A percentile compares a stretch with the other conserved stretches of the same genome.
These are phyloP conservation scores for Ageneiosus marmoratus DNA, from an alignment of 2,113 vertebrate genomes.

Conservation along the genomic window DNA sequence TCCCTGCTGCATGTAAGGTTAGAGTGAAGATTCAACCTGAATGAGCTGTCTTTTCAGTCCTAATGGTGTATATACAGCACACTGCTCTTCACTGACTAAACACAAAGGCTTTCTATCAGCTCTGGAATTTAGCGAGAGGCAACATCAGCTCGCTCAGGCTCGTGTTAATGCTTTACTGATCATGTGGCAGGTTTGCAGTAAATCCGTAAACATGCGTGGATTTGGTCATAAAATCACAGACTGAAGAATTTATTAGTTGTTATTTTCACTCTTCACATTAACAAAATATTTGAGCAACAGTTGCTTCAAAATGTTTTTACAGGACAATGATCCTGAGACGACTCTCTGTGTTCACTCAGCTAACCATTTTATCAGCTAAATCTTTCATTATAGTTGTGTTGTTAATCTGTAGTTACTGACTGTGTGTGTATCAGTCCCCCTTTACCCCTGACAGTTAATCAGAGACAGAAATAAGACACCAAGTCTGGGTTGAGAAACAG, in stretches of 20 bases:
- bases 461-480: background rate
- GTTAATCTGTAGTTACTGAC: background rate
- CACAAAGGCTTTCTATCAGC: conserved; percentile 29
- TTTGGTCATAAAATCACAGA: no score
- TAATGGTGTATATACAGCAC: background rate
- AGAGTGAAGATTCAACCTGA: background rate
- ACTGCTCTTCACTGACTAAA: background rate
- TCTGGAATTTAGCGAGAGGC: background rate
- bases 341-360: background rate
- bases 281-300: background rate
- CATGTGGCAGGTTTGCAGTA: background rate
- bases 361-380: background rate
- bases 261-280: background rate
- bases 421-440: background rate
- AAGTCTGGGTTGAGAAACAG: background rate
- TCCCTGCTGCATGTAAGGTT: background rate
- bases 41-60: background rate
- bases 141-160: background rate
- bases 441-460: background rate
- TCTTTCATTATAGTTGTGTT: background rate
- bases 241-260: background rate
- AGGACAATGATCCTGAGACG: background rate
- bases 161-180: background rate
- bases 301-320: background rate
- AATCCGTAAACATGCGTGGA: background rate